phyloP scores from a whole-genome alignment of 1,140 invertebrate genomes.

The Amphibalanus amphitrite region DNA sequence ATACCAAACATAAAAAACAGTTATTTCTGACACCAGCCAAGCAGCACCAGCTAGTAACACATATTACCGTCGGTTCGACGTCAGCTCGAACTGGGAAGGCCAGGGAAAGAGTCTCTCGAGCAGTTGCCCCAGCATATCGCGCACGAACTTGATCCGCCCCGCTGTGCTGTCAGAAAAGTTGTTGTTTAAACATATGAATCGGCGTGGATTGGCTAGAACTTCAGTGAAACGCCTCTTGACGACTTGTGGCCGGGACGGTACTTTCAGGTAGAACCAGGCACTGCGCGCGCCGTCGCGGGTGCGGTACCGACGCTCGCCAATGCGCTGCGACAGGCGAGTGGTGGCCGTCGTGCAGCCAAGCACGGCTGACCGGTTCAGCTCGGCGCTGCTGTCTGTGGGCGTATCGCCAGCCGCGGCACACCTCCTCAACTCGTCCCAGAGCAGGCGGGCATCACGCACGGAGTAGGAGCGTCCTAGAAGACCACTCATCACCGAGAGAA shows the following conservation, averaged over 20 bases:
- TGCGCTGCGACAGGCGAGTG: neutral
- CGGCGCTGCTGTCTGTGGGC: no score
- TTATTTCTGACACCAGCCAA: no score
- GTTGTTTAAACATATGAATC: slow-evolving; percentile 74
- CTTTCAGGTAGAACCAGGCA: slow-evolving; percentile 51
- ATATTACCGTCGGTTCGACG: no score
- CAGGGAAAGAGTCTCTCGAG: slow-evolving; percentile 55
- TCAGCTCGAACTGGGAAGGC: slow-evolving; percentile 53
- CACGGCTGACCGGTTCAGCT: neutral
- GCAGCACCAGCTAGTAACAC: no score
- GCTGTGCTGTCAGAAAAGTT: slow-evolving; percentile 44
- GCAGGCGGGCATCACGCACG: neutral
- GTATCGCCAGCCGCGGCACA: neutral
- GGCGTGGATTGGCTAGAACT: slow-evolving; percentile 48
- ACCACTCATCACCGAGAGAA: slow-evolving; percentile 50
- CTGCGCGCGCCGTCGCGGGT: slow-evolving; percentile 20
- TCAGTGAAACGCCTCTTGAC: slow-evolving; percentile 52
- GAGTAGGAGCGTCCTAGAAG: neutral
- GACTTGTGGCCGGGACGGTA: slow-evolving; percentile 50
- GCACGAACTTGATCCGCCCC: slow-evolving; percentile 48
- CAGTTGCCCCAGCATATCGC: slow-evolving; percentile 52
- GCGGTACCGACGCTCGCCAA: neutral
- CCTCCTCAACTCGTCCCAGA: neutral
- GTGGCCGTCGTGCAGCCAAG: neutral
- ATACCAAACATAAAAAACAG: no score